Evolutionary conservation across 2,797 vertebrate species (phyloP).

Genomic region (Anomalospiza imberbis): DNA sequence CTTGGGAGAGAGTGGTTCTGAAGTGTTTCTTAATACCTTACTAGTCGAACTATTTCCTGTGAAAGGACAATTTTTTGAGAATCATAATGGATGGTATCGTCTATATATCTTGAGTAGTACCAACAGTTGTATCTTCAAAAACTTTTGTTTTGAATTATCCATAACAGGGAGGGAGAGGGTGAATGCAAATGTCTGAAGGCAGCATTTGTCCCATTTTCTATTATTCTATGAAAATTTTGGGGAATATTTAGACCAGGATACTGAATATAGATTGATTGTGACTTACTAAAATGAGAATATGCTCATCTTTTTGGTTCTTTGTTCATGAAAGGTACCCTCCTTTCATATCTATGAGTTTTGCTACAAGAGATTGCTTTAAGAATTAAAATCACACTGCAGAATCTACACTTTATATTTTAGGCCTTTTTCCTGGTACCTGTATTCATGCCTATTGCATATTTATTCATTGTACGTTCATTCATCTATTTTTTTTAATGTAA

Average conservation of each 20-base stretch:
- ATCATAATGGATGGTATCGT: not conserved
- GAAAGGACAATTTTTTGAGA: not conserved
- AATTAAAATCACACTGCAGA: not conserved
- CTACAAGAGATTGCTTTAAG: not conserved
- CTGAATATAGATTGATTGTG: not conserved
- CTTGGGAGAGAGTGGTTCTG: not conserved
- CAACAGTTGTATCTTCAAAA: not conserved
- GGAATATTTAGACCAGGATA: not conserved
- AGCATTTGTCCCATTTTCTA: not conserved
- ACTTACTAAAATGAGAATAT: not conserved
- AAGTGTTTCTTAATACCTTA: not conserved
- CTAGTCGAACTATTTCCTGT: not conserved
- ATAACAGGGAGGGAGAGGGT: not conserved
- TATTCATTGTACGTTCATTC: not conserved
- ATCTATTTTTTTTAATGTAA: not conserved
- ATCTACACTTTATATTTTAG: not conserved
- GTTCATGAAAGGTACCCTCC: not conserved
- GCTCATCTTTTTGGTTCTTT: not conserved
- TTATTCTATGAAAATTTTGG: not conserved
- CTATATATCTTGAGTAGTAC: not conserved
- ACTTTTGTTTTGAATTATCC: not conserved
- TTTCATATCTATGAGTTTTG: not conserved
- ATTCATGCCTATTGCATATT: not conserved
- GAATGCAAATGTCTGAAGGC: not conserved
- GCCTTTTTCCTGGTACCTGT: not conserved